These are phyloP conservation scores for Anthophora plumipes DNA, from an alignment of 2,888 invertebrate genomes.

Conservation along the genomic window DNA sequence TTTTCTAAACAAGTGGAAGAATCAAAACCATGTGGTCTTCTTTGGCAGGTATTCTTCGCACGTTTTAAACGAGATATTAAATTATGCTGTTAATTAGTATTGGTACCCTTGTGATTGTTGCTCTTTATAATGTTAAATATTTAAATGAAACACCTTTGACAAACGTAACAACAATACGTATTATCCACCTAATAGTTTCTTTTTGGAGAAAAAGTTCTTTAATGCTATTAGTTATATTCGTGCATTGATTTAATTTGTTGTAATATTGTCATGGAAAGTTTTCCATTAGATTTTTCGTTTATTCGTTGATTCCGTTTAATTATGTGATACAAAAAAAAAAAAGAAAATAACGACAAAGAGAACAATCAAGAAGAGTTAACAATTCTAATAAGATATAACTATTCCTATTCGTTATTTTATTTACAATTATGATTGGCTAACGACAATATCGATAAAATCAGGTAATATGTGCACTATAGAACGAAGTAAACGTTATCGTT, in stretches of 20 bases:
- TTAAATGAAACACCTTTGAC: neutral
- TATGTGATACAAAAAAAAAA: neutral
- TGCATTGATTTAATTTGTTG: neutral
- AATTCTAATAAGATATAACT: constrained; percentile 63
- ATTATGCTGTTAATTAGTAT: constrained; percentile 60
- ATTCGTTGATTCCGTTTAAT: neutral
- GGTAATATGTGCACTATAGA: constrained; percentile 70
- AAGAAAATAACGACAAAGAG: neutral
- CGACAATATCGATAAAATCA: constrained; percentile 72
- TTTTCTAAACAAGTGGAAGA: constrained; percentile 49
- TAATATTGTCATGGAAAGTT: constrained; percentile 2
- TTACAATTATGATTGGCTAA: constrained; percentile 74
- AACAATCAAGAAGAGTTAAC: constrained; percentile 62
- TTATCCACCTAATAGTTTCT: neutral
- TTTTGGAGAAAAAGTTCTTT: no score
- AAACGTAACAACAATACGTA: neutral
- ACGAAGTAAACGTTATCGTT: constrained; percentile 37
- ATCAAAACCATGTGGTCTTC: constrained; percentile 59
- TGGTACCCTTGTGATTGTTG: constrained; percentile 52
- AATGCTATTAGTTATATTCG: neutral
- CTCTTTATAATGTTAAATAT: neutral
- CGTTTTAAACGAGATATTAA: constrained; percentile 52
- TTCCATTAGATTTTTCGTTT: neutral
- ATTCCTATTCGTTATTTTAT: constrained; percentile 73
- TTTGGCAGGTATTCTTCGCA: constrained; percentile 68